phyloP scores from a whole-genome alignment of 2,888 invertebrate genomes.

The Poecilus cupreus region DNA sequence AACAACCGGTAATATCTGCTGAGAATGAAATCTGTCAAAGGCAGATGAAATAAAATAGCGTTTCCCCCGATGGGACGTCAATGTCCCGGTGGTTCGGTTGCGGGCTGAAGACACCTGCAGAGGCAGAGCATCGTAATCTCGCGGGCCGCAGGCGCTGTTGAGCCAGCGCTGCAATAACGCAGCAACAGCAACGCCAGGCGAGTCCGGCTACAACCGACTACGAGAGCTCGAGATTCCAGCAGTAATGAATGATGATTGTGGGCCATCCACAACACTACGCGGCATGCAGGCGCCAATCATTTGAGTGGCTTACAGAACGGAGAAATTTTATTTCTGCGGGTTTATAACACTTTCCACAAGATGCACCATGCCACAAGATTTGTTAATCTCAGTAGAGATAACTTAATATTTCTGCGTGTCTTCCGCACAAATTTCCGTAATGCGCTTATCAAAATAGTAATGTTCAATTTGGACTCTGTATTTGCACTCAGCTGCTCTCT shows the following conservation, averaged over 20 bases:
- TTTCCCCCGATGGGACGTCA: neutral
- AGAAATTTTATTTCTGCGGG: neutral
- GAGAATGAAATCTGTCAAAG: too few species aligned
- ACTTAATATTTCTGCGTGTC: too few species aligned
- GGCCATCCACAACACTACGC: neutral
- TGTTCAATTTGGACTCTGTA: too few species aligned
- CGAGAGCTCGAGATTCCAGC: constrained; percentile 22
- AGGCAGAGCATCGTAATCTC: constrained; percentile 4
- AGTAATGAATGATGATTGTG: constrained; percentile 30
- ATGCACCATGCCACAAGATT: too few species aligned
- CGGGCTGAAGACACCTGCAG: constrained; percentile 27
- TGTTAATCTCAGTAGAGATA: too few species aligned
- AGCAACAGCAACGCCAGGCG: too few species aligned
- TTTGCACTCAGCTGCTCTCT: too few species aligned
- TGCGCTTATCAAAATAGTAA: too few species aligned
- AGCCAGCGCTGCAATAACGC: neutral
- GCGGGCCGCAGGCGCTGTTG: neutral
- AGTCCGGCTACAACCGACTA: neutral
- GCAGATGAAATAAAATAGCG: too few species aligned
- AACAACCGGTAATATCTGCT: too few species aligned
- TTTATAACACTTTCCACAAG: too few species aligned
- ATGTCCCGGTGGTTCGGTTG: neutral
- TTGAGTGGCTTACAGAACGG: neutral
- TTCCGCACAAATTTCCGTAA: too few species aligned
- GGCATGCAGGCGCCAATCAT: neutral